Base-by-base conservation (phyloP, 2,797 vertebrate genomes). In the Hoplostethus mediterraneus region DNA sequence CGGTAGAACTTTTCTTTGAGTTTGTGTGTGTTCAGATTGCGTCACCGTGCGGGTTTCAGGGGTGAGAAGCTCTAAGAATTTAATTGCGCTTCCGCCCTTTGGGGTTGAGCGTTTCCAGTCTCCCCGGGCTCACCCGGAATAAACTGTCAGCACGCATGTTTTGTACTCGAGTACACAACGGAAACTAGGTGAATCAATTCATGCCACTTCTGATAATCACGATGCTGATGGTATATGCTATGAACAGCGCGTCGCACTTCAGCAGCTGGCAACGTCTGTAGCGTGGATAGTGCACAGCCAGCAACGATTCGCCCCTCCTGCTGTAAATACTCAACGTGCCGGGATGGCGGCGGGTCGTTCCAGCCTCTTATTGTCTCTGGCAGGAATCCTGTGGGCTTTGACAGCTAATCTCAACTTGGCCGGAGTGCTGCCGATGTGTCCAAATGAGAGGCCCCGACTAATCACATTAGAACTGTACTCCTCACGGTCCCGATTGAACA, bases 271-370 rank as follows among this genome's bases (percentile, higher is more conserved):
- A 65, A 2, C 42, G 5, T 47, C 21, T 17, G 16, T 44, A 30
- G 14, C 17, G 55, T 67, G 38, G 66, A 73, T 13, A 73, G 40
- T 71, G 70, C 71, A 44, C 9, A 42, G 63, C 65, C 66, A 75
- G 79, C 75, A 79, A 63, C 66, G 67, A 68, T 62, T 71, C 61
- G 57, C 57, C 52, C 52, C 6, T 2, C 53, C 47, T 59, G n/a
- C 63, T 64, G 68, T 75, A 80, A 84, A 81, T 74, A 71, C 40
- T 73, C 52, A 3, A 58, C 67, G 65, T 81, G 71, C 56, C 68
- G 8, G 48, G 42, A 60, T 58, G 59, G 64, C 67, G 59, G 28
- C 10, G 52, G 48, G 59, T 38, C 49, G 67, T 57, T 71, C 17
- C 42, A 71, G 40, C 63, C 73, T 63, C 53, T 71, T 64, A 33